Base-by-base conservation (phyloP, 2,797 vertebrate genomes). In the Danio albolineatus region DNA sequence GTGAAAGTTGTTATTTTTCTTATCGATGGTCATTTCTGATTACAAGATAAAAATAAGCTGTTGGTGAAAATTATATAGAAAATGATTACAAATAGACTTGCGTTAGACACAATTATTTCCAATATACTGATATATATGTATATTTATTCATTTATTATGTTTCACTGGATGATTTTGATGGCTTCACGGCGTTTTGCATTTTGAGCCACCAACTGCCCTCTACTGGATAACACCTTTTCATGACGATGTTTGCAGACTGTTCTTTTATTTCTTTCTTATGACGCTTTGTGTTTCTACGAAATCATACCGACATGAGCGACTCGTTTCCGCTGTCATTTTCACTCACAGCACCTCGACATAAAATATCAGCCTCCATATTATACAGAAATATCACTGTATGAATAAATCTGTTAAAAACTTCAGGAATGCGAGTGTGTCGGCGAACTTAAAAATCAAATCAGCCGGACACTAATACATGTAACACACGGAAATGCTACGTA, bases 401-500 rank as follows among this genome's bases (percentile, higher is more conserved):
- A n/a, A 36, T 10, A 43, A 49, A 57, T 14, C 10, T 57, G 28
- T 44, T 57, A 28, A 57, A 13, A 44, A 21, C 38, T 44, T 4
- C 9, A 43, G 41, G 57, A 73, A 46, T 7, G 5, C 12, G 9
- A 44, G 3, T 0, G 19, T 36, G 4, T 60, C 54, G 48, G 17
- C 1, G 3, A 60, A 41, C 19, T 54, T 6, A 41, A 54, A 41
- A 6, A 53, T 16, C 10, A 62, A 17, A 54, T 13, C 12, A 69
- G 17, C 53, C 64, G 81, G 71, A 41, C 49, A 39, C 28, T 64
- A 70, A 69, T 69, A 56, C 48, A 69, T 53, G 81, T 79, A 69
- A 79, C 81, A 83, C 81, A 70, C 61, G 76, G 76, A 79, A 75
- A 46, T 41, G 60, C 13, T 39, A 13, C 38, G 28, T 44, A 61